These are phyloP conservation scores for Aeoliscus strigatus DNA, from an alignment of 2,797 vertebrate species.

Conservation along the genomic window DNA sequence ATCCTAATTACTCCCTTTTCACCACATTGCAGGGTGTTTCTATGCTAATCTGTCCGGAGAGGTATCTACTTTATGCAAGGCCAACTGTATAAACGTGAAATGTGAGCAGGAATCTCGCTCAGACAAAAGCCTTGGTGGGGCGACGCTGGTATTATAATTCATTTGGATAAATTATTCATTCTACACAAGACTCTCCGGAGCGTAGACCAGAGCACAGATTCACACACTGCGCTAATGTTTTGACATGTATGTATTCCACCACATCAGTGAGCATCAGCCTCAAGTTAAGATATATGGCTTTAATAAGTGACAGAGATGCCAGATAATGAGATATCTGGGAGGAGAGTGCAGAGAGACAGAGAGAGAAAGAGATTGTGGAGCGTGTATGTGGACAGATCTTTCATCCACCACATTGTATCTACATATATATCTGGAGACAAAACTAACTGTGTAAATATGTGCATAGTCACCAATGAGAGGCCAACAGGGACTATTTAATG, in stretches of 20 bases:
- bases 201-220: conserved; percentile 40
- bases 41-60: conserved; percentile 71
- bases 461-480: neutral
- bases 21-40: conserved; percentile 63
- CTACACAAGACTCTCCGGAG: conserved; percentile 59
- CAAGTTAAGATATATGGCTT: conserved; percentile 66
- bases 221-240: conserved; percentile 55
- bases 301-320: conserved; percentile 69
- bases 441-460: neutral
- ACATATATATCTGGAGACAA: too few species aligned
- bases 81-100: conserved; percentile 56
- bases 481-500: neutral
- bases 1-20: conserved; percentile 75
- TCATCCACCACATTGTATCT: too few species aligned
- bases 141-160: conserved; percentile 62
- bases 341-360: conserved; percentile 18
- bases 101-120: conserved; percentile 52
- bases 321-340: conserved; percentile 63
- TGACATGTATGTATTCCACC: conserved; percentile 61
- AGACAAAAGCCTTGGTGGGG: conserved; percentile 64
- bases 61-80: conserved; percentile 62
- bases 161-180: conserved; percentile 72
- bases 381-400: too few species aligned
- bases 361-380: conserved; percentile 20
- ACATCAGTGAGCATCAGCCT: conserved; percentile 37